Conservation (phyloP, 2,113 vertebrate genomes). For the Podilymbus podiceps region DNA sequence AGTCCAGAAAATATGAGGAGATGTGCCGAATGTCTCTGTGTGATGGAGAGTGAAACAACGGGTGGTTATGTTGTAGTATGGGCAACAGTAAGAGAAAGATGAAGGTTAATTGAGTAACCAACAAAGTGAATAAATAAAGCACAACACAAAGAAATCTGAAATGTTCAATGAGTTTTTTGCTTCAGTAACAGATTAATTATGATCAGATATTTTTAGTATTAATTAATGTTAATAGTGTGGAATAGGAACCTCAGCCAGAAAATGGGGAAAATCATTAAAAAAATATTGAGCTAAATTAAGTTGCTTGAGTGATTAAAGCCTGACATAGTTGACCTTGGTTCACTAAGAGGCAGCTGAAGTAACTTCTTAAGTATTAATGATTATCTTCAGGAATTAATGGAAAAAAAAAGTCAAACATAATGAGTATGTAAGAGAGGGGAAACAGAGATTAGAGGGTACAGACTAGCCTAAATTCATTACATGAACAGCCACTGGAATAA, state of each 20-base stretch:
- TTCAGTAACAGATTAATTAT: not conserved
- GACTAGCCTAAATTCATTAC: not conserved
- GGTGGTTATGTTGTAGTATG: not conserved
- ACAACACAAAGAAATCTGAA: not conserved
- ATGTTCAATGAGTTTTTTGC: not conserved
- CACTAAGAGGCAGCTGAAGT: not conserved
- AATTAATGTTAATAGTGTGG: not conserved
- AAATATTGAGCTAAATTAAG: not conserved
- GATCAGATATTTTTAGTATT: not conserved
- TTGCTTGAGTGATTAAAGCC: not conserved
- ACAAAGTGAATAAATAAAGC: not conserved
- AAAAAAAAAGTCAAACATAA: not conserved
- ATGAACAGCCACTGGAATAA: not conserved
- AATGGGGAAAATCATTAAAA: not conserved
- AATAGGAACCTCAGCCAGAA: not conserved
- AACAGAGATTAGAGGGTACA: not conserved
- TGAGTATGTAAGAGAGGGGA: not conserved
- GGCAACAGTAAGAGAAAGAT: not conserved
- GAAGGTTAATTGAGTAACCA: not conserved
- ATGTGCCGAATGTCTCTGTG: not conserved
- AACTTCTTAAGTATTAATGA: not conserved
- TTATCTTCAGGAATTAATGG: not conserved
- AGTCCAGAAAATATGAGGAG: not conserved
- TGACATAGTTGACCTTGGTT: not conserved
- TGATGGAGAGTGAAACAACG: not conserved